phyloP scores from a whole-genome alignment of 92 coral and sea anemone species.

The Epizoanthus stellaris region DNA sequence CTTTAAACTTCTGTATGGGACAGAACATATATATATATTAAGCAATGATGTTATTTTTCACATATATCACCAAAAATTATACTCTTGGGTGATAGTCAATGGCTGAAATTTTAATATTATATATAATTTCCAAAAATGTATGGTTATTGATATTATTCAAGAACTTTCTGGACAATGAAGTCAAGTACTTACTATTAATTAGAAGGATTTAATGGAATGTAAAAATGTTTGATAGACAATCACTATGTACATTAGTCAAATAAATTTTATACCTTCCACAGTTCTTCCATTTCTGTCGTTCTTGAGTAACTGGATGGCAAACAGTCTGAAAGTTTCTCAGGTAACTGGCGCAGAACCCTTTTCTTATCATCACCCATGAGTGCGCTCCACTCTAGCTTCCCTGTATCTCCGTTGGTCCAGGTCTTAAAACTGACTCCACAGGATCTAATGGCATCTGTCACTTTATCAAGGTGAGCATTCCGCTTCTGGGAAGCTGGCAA shows the following conservation, averaged over 20 bases:
- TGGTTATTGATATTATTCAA: too few relatives aligned
- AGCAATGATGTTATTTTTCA: too few relatives aligned
- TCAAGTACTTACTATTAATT: too few relatives aligned
- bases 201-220: too few relatives aligned
- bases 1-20: too few relatives aligned
- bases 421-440: constrained; percentile 28
- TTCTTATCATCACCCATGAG: constrained; percentile 20
- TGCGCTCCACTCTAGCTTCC: constrained; percentile 24
- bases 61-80: too few relatives aligned
- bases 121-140: too few relatives aligned
- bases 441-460: constrained; percentile 9
- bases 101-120: too few relatives aligned
- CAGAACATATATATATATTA: too few relatives aligned
- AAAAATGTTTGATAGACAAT: too few relatives aligned
- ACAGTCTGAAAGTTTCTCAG: constrained; percentile 15
- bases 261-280: constrained; percentile 11
- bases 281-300: background rate
- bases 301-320: constrained; percentile 2
- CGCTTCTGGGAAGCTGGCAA: constrained; percentile 7
- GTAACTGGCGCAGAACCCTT: constrained; percentile 9
- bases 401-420: constrained; percentile 13
- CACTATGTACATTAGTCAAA: background rate
- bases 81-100: too few relatives aligned
- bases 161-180: too few relatives aligned
- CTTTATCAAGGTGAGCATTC: background rate